phyloP scores from a whole-genome alignment of 2,888 invertebrate genomes.

The Cloeon dipterum region DNA sequence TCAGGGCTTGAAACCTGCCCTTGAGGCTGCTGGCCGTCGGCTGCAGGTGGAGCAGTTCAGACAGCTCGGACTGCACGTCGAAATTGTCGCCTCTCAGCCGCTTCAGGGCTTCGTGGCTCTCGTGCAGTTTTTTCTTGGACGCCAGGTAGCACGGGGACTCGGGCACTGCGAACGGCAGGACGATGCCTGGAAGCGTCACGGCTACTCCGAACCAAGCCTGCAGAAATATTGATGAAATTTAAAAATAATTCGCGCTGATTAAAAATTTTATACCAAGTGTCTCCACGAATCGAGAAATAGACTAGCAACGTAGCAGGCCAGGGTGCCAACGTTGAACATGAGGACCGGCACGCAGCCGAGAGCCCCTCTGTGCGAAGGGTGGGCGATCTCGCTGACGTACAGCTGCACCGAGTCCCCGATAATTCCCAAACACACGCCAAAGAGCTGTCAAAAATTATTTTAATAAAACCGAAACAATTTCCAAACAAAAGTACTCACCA shows the following conservation, averaged over 20 bases:
- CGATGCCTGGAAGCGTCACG: slow-evolving; percentile 7
- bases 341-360: slow-evolving; percentile 8
- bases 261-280: slow-evolving; percentile 3
- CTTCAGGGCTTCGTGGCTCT: slow-evolving; percentile 6
- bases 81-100: slow-evolving; percentile 7
- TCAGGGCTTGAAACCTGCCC: slow-evolving; percentile 5
- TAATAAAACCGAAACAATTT: background rate
- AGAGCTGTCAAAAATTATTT: background rate
- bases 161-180: slow-evolving; percentile 7
- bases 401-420: slow-evolving; percentile 8
- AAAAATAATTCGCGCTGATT: too few relatives aligned
- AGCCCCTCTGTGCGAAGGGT: slow-evolving; percentile 7
- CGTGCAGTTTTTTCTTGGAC: slow-evolving; percentile 4
- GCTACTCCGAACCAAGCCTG: slow-evolving; percentile 7
- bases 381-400: slow-evolving; percentile 8
- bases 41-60: slow-evolving; percentile 7
- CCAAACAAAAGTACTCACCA: too few relatives aligned
- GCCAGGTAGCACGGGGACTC: slow-evolving; percentile 8
- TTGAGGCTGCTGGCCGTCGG: slow-evolving; percentile 4
- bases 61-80: slow-evolving; percentile 7
- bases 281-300: slow-evolving; percentile 7
- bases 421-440: slow-evolving; percentile 7
- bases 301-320: slow-evolving; percentile 7
- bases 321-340: slow-evolving; percentile 9
- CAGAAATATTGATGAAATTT: too few relatives aligned